Evolutionary conservation across 2,113 vertebrate species (phyloP).

Genomic region (Lampris incognitus): DNA sequence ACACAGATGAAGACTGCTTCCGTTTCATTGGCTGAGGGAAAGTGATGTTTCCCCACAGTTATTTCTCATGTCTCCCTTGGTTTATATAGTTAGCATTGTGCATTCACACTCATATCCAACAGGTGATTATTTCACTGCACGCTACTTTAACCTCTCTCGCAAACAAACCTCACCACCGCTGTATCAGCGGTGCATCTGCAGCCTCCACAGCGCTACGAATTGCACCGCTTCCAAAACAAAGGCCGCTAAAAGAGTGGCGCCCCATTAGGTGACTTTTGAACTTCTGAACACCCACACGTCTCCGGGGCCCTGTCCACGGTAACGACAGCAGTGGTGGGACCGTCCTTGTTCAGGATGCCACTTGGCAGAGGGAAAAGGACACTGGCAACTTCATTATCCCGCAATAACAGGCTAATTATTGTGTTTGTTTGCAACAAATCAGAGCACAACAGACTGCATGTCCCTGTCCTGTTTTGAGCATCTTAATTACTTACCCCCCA

Average conservation of each 20-base stretch:
- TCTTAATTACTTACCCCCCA: constrained; percentile 85
- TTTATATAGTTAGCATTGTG: neutral
- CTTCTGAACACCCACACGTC: constrained; percentile 46
- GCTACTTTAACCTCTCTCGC: neutral
- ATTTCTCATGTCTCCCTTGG: neutral
- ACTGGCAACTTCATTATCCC: constrained; percentile 86
- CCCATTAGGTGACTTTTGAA: constrained; percentile 71
- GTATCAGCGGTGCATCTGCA: too few species aligned
- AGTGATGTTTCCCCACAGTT: neutral
- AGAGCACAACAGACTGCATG: constrained; percentile 88
- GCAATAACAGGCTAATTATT: constrained; percentile 88
- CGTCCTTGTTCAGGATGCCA: constrained; percentile 79
- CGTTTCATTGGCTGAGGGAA: neutral
- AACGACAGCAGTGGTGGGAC: constrained; percentile 41
- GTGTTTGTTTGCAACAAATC: constrained; percentile 88
- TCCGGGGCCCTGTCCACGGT: constrained; percentile 40
- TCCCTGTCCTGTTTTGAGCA: constrained; percentile 88
- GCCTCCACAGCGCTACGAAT: neutral
- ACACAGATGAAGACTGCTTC: constrained; percentile 8
- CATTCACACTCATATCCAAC: neutral
- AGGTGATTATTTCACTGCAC: neutral
- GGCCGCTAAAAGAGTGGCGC: constrained; percentile 24
- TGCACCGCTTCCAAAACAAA: neutral
- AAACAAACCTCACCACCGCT: too few species aligned
- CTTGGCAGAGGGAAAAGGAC: constrained; percentile 83